Evolutionary conservation across 2,113 vertebrate species (phyloP).

Genomic region (Psittacus erithacus): DNA sequence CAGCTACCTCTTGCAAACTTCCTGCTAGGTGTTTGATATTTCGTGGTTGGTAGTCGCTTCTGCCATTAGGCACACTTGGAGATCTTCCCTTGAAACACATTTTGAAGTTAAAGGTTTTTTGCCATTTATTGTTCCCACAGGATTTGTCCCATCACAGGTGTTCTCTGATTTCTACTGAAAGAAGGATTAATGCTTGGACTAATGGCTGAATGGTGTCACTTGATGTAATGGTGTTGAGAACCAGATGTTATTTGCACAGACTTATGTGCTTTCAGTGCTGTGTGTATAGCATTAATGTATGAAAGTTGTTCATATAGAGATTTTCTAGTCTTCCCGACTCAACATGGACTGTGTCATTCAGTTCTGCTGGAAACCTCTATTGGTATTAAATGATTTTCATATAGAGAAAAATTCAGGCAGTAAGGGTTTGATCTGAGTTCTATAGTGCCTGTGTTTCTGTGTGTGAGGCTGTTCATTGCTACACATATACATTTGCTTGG

Average conservation of each 20-base stretch:
- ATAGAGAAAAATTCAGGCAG: not conserved
- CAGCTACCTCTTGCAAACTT: not conserved
- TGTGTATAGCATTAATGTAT: not conserved
- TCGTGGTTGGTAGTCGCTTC: not conserved
- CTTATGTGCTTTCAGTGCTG: not conserved
- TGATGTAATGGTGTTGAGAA: not conserved
- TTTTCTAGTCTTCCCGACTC: not conserved
- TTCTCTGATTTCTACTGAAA: slow-evolving; percentile 19
- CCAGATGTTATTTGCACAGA: slow-evolving; percentile 2
- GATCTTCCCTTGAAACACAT: not conserved
- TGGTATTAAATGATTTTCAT: not conserved
- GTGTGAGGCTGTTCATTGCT: not conserved
- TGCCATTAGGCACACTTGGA: not conserved
- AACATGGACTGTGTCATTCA: not conserved
- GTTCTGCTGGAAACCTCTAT: not conserved
- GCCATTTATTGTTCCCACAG: not conserved
- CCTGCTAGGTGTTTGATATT: not conserved
- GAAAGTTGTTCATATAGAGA: not conserved
- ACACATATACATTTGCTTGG: not conserved
- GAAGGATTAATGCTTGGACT: not conserved
- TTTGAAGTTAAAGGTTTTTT: not conserved
- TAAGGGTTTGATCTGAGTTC: not conserved
- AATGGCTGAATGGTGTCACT: not conserved
- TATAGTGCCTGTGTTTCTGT: not conserved
- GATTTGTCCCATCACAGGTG: not conserved